Base-by-base conservation (phyloP, 2,113 vertebrate genomes). In the Notechis scutatus region DNA sequence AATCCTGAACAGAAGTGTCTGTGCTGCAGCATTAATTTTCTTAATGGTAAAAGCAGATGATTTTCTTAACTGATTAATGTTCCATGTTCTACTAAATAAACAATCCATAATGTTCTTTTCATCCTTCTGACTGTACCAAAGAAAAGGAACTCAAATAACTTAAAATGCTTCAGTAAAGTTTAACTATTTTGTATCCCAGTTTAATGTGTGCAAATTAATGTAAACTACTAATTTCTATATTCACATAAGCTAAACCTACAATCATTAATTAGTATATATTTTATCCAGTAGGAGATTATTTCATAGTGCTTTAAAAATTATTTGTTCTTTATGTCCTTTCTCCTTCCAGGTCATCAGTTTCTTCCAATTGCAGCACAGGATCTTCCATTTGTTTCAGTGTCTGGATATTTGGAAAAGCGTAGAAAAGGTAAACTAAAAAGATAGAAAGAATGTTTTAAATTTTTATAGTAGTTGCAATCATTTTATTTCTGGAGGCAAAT, bases 351-450 rank as follows among this genome's bases (percentile, higher is more conserved):
- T n/a, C 98, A 98, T 94, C 98, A 98, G 91, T 98, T 98, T 93
- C 98, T 98, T 96, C 98, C 98, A 42, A 91, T 99, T 95, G 98
- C 99, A 64, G 99, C 98, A 57, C 99, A 99, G 94, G 99, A 99
- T 93, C 98, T 99, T 93, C 96, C 95, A 2, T 98, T 97, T 90
- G 97, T 99, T 95, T 97, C 99, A 92, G 99, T 99, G 95, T 97
- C 98, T 61, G 99, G 99, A 85, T 99, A 99, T 95, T 98, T 99
- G 87, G 99, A 99, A 97, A 99, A 99, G 96, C 99, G 99, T 81
- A 98, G 99, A 94, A 99, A 99, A 98, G 99, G 99, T 98, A 96
- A 81, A 34, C 3, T 91, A 29, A 15, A 91, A 55, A 85, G 39
- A 21, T 12, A 10, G 18, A 61, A 39, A 34, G 54, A 52, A 34